phyloP scores from a whole-genome alignment of 2,113 vertebrate genomes.

The Xyliphius kryptos region DNA sequence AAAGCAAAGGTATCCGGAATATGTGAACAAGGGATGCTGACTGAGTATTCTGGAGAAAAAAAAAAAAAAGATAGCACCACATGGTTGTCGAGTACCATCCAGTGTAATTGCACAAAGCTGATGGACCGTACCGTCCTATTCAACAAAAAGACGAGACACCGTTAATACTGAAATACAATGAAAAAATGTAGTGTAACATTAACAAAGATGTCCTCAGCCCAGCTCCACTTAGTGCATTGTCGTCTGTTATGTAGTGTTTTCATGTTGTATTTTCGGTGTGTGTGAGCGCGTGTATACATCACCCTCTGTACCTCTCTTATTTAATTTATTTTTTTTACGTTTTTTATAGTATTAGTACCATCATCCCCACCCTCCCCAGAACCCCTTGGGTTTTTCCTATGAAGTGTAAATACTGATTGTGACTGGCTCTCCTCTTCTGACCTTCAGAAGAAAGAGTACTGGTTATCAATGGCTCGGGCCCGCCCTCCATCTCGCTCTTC shows the following conservation, averaged over 20 bases:
- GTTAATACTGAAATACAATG: conserved; percentile 11
- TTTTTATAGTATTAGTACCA: conserved; percentile 49
- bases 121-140: conserved; percentile 22
- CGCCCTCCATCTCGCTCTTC: conserved; percentile 68
- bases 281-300: conserved; percentile 10
- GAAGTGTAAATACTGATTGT: conserved; percentile 63
- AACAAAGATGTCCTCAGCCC: conserved; percentile 27
- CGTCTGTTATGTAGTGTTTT: conserved; percentile 48
- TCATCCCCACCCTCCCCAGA: conserved; percentile 27
- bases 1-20: too few species aligned
- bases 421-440: conserved; percentile 53
- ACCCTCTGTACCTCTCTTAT: conserved; percentile 31
- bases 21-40: too few species aligned
- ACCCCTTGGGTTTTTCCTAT: conserved; percentile 39
- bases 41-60: too few species aligned
- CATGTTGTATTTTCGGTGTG: conserved; percentile 41
- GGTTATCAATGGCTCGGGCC: conserved; percentile 80
- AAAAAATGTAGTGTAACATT: conserved; percentile 33
- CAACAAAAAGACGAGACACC: conserved; percentile 26
- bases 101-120: conserved; percentile 27
- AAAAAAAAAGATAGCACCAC: conserved; percentile 32
- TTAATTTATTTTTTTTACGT: too few species aligned
- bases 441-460: conserved; percentile 83
- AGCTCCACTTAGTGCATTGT: conserved; percentile 48
- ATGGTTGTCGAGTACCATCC: conserved; percentile 32